Conservation (phyloP, 2,113 vertebrate genomes). For the Ptilorrhoa leucosticta region DNA sequence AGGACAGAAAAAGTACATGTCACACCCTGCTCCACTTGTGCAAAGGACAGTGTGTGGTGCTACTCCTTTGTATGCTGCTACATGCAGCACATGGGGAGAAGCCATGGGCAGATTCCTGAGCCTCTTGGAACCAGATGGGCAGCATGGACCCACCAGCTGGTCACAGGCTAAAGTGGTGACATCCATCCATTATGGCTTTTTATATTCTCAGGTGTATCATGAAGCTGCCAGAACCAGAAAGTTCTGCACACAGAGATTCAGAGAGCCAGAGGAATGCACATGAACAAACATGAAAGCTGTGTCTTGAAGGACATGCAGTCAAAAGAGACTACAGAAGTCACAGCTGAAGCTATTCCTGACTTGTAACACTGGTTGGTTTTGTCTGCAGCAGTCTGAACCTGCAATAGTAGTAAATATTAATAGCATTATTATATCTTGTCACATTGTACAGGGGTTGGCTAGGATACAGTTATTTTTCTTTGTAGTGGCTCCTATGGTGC, state of each 20-base stretch:
- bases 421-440: not conserved
- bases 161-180: not conserved
- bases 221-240: not conserved
- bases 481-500: not conserved
- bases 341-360: not conserved
- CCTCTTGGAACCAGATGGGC: not conserved
- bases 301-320: not conserved
- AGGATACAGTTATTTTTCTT: not conserved
- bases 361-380: not conserved
- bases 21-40: rapidly evolving
- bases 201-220: not conserved
- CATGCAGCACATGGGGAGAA: rapidly evolving
- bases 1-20: not conserved
- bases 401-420: not conserved
- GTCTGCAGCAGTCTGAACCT: not conserved
- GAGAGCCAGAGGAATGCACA: not conserved
- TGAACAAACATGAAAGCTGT: not conserved
- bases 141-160: not conserved
- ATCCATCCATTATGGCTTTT: not conserved
- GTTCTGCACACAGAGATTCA: not conserved
- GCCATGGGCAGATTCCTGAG: not conserved
- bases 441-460: not conserved
- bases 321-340: not conserved
- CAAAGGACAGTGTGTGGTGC: rapidly evolving
- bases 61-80: not conserved